These are phyloP conservation scores for Aix galericulata DNA, from an alignment of 2,113 vertebrate species.

Conservation along the genomic window DNA sequence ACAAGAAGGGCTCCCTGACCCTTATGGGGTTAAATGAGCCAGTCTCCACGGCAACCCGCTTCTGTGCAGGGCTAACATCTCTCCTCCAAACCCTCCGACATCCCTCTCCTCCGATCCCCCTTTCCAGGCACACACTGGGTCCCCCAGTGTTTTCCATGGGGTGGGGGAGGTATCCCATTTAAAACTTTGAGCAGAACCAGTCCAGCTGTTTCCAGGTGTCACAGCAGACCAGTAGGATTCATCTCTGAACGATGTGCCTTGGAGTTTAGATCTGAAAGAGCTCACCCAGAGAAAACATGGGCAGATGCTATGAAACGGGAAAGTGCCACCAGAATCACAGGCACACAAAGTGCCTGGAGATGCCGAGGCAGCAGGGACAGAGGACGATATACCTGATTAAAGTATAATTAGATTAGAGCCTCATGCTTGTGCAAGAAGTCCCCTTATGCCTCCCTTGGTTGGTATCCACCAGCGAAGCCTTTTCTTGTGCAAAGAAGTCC, in stretches of 20 bases:
- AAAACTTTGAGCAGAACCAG: background rate
- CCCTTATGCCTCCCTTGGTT: background rate
- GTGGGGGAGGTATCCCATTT: no score
- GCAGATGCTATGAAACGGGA: background rate
- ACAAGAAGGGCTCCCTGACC: conserved; percentile 32
- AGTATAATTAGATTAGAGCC: background rate
- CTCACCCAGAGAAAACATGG: background rate
- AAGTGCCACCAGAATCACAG: background rate
- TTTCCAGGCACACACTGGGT: no score
- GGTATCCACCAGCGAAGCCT: background rate
- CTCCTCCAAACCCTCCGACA: background rate
- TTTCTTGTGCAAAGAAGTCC: background rate
- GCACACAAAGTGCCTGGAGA: background rate
- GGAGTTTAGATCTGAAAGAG: background rate
- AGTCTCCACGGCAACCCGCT: conserved; percentile 48
- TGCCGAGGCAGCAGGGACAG: background rate
- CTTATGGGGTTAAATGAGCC: conserved; percentile 44
- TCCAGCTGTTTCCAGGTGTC: background rate
- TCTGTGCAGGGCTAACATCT: background rate
- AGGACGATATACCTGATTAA: no score
- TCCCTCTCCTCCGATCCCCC: background rate
- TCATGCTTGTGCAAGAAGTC: background rate
- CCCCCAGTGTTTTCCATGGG: no score
- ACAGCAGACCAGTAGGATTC: background rate
- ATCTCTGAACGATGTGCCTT: background rate